phyloP scores from a whole-genome alignment of 2,113 vertebrate species.

The Pholis gunnellus region DNA sequence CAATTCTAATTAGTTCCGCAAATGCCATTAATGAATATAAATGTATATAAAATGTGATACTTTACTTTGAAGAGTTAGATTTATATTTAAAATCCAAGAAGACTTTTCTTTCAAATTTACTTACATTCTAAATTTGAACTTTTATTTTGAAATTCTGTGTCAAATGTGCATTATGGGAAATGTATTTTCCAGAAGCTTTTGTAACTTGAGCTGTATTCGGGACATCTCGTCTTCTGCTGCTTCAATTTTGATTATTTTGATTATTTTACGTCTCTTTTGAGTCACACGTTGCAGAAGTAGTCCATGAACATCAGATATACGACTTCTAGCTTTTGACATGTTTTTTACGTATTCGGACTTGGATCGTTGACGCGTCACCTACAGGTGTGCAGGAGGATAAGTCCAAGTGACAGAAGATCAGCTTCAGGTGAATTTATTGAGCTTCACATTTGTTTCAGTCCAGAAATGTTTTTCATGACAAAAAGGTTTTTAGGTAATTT shows the following conservation, averaged over 20 bases:
- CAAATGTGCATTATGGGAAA: not conserved
- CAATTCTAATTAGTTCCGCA: not conserved
- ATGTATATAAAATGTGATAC: not conserved
- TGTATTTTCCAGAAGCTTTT: not conserved
- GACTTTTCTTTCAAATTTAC: too few relatives aligned
- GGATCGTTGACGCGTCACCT: not conserved
- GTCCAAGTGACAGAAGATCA: too few relatives aligned
- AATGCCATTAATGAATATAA: not conserved
- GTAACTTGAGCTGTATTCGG: not conserved
- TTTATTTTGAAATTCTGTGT: conserved; percentile 13
- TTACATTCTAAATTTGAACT: not conserved
- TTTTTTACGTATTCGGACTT: too few relatives aligned
- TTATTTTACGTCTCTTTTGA: not conserved
- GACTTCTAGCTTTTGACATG: not conserved
- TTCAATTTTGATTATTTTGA: not conserved
- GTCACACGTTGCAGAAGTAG: not conserved
- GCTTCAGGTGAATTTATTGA: too few relatives aligned
- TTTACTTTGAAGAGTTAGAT: not conserved
- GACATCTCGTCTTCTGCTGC: not conserved
- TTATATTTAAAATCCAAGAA: too few relatives aligned
- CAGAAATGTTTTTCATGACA: not conserved
- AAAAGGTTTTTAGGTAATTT: not conserved
- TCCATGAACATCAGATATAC: too few relatives aligned
- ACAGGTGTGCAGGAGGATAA: too few relatives aligned
- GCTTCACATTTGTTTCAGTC: not conserved